Evolutionary conservation across 1,140 invertebrate genomes (phyloP).

Genomic region (Hyphantria cunea): DNA sequence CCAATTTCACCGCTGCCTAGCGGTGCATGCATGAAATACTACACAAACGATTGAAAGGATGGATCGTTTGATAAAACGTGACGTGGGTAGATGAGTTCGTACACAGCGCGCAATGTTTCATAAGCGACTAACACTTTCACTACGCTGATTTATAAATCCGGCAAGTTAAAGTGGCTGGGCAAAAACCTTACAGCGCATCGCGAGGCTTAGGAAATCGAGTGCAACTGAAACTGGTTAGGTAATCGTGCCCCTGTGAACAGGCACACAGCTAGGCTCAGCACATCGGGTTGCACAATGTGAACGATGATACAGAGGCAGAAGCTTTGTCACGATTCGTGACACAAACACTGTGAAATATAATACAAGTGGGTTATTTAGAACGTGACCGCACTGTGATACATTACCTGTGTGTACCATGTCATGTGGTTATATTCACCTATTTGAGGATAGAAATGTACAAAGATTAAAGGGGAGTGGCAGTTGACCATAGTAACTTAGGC

Average conservation of each 20-base stretch:
- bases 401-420: constrained; percentile 38
- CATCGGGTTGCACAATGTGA: constrained; percentile 49
- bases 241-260: constrained; percentile 48
- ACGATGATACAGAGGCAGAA: constrained; percentile 51
- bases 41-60: constrained; percentile 20
- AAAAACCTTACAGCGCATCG: constrained; percentile 44
- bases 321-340: constrained; percentile 47
- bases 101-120: constrained; percentile 34
- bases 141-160: constrained; percentile 39
- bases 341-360: constrained; percentile 61
- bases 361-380: constrained; percentile 59
- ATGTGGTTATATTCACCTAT: constrained; percentile 25
- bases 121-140: constrained; percentile 48
- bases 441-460: constrained; percentile 26
- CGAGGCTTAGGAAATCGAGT: constrained; percentile 48
- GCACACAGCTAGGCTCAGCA: constrained; percentile 43
- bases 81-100: constrained; percentile 24
- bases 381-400: constrained; percentile 56
- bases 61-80: constrained; percentile 28
- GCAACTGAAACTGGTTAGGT: constrained; percentile 49
- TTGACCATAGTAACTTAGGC: too few relatives aligned
- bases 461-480: too few relatives aligned
- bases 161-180: constrained; percentile 33
- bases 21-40: constrained; percentile 60
- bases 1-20: constrained; percentile 67